Percentiles rank a stretch among this genome's conserved stretches.
phyloP scores from a whole-genome alignment of 2,797 vertebrate genomes.

The Coregonus ussuriensis region DNA sequence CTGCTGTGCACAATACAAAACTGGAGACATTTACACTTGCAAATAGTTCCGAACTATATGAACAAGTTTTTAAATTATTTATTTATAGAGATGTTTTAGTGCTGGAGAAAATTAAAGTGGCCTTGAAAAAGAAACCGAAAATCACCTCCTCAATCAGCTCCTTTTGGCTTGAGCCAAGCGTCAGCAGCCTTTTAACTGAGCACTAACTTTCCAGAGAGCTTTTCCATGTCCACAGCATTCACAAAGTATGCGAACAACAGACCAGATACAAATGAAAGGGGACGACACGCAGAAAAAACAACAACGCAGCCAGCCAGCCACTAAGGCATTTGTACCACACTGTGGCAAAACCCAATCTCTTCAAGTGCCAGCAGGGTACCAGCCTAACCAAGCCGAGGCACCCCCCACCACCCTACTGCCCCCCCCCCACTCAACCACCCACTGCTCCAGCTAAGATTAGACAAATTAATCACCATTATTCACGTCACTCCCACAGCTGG shows the following conservation, averaged over 20 bases:
- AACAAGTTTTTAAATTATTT: constrained; percentile 62
- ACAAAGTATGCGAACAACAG: constrained; percentile 54
- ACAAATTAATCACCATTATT: constrained; percentile 80
- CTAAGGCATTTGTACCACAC: constrained; percentile 66
- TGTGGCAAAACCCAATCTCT: constrained; percentile 64
- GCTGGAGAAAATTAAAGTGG: constrained; percentile 64
- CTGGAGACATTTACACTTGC: constrained; percentile 45
- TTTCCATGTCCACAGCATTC: background rate
- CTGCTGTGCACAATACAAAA: constrained; percentile 40
- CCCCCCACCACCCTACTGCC: constrained; percentile 44
- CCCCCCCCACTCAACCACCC: constrained; percentile 61
- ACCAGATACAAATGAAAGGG: constrained; percentile 66
- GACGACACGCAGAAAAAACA: constrained; percentile 49
- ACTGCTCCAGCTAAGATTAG: constrained; percentile 78
- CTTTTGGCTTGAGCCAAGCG: constrained; percentile 49
- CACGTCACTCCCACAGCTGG: constrained; percentile 77
- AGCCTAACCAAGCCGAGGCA: background rate
- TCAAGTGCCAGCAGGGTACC: constrained; percentile 47
- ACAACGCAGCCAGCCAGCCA: constrained; percentile 58
- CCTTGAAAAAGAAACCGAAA: constrained; percentile 63
- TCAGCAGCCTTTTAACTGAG: constrained; percentile 10
- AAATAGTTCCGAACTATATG: constrained; percentile 70
- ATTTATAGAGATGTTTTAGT: constrained; percentile 67
- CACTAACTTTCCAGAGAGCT: constrained; percentile 43
- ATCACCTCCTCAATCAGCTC: constrained; percentile 59